phyloP scores from a whole-genome alignment of 2,113 vertebrate species.

The Psilopsiagon aurifrons region DNA sequence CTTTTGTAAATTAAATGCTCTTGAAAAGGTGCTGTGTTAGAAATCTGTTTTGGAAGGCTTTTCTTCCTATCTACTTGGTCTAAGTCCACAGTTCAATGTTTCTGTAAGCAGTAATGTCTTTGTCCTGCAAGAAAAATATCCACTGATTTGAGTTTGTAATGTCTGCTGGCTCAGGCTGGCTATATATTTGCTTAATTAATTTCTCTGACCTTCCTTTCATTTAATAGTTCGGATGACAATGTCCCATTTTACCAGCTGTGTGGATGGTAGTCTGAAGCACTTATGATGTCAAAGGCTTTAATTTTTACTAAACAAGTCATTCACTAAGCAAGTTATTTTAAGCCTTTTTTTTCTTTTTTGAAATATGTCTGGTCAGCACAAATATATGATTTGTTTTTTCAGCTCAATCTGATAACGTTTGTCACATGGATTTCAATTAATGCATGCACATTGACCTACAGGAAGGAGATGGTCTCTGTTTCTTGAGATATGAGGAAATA shows the following conservation, averaged over 20 bases:
- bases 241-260: background rate
- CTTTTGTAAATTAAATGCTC: background rate
- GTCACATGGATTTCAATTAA: constrained; percentile 1
- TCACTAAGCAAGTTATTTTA: constrained; percentile 5
- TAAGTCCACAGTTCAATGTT: background rate
- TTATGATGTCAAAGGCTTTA: constrained; percentile 14
- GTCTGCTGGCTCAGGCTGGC: background rate
- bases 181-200: constrained; percentile 41
- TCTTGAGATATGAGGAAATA: background rate
- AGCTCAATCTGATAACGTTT: background rate
- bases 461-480: background rate
- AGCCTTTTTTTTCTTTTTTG: background rate
- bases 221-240: background rate
- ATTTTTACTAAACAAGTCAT: constrained; percentile 25
- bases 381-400: background rate
- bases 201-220: constrained; percentile 29
- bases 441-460: background rate
- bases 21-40: background rate
- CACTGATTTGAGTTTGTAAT: background rate
- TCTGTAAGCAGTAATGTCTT: background rate
- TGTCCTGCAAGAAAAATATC: background rate
- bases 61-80: background rate
- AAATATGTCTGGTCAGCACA: background rate
- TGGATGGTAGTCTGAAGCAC: background rate
- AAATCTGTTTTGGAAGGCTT: background rate